Base-by-base conservation (phyloP, 2,113 vertebrate genomes). In the Ploceus nigricollis region DNA sequence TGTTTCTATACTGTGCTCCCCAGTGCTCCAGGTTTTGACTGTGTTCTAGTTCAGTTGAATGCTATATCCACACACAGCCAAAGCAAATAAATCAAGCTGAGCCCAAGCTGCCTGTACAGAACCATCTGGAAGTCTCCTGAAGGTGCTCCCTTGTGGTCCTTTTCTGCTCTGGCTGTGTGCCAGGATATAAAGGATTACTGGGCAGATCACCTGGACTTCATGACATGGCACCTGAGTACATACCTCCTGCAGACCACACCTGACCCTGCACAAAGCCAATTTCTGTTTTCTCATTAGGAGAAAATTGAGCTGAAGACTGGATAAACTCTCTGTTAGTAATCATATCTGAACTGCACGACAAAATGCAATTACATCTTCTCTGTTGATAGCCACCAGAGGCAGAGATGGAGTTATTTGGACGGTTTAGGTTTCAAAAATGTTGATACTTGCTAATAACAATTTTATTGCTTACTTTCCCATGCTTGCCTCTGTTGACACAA, bases 81-180 rank as follows among this genome's bases (percentile, higher is more conserved):
- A 96, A 90, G 47, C 50, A 96, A 95, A 94, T 93, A 94, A 88
- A 96, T 88, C 88, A 90, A 88, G 58, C 79, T 93, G 78, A 20
- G 37, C 78, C 50, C 68, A 90, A 83, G 40, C 23, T 92, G 85
- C 68, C 37, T 77, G 33, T 70, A 35, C 14, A 90, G 68, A 82
- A 72, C 85, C 92, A 88, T 70, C 79, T 95, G 88, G 76, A 83
- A 90, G 50, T 61, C 45, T 83, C 82, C 45, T 47, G 79, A 77
- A 92, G 63, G 22, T 1, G 1, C 31, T 95, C 71, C 42, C 61
- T 78, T 68, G 65, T n/a, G 73, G 35, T 40, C 23, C 42, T 79
- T 75, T 75, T 33, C 51, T 82, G 33, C 42, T 61, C 42, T 73
- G 82, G 63, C 63, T 66, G 39, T 63, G 35, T 90, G 63, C 68